Conservation (phyloP, 2,113 vertebrate genomes). For the Equus quagga region DNA sequence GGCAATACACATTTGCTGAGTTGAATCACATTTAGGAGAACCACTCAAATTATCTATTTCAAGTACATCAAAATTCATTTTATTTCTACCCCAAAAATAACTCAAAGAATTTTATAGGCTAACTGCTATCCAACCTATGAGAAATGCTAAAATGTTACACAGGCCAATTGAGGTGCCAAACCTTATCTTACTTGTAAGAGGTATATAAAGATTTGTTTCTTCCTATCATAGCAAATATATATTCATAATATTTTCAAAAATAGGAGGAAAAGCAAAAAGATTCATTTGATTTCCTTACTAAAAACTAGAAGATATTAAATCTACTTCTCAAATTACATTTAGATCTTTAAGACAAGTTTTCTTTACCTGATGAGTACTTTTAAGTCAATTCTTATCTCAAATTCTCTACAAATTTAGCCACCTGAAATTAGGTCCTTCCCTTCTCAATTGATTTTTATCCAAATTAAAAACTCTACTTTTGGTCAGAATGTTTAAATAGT, state of each 20-base stretch:
- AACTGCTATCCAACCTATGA: neutral
- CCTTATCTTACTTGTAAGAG: neutral
- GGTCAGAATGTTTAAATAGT: neutral
- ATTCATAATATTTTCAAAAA: neutral
- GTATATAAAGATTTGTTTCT: conserved; percentile 19
- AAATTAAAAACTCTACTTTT: neutral
- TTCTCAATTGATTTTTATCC: neutral
- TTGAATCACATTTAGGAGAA: neutral
- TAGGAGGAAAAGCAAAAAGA: neutral
- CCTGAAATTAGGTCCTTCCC: neutral
- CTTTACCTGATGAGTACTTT: neutral
- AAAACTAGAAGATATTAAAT: neutral
- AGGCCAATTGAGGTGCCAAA: neutral
- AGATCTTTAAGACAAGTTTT: neutral
- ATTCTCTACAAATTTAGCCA: neutral
- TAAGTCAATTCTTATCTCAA: neutral
- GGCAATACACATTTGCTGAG: neutral
- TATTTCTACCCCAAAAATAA: neutral
- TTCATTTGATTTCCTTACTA: conserved; percentile 23
- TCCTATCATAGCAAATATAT: neutral
- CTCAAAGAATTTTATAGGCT: neutral
- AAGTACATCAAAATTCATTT: neutral
- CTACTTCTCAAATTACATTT: neutral
- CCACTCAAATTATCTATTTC: neutral
- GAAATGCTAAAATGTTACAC: conserved; percentile 27